These are phyloP conservation scores for Ifrita kowaldi DNA, from an alignment of 2,113 vertebrate species.

Conservation along the genomic window DNA sequence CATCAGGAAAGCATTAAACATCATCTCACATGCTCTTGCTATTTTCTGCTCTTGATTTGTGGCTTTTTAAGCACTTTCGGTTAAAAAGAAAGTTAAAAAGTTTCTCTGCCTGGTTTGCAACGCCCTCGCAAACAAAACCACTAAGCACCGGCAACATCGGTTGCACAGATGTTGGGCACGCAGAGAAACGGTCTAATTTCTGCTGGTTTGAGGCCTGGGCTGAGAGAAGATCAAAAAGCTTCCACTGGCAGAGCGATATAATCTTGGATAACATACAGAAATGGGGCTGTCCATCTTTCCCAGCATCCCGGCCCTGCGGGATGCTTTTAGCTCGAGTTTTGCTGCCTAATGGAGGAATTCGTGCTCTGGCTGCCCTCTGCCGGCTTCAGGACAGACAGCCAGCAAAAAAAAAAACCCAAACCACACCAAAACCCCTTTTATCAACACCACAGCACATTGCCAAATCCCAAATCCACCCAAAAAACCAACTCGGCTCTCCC, in stretches of 20 bases:
- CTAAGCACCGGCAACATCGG: accelerated
- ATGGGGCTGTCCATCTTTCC: neutral
- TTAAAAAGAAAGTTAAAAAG: neutral
- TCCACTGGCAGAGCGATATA: accelerated
- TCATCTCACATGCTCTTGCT: neutral
- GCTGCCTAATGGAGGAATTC: neutral
- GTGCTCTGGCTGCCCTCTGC: conserved; percentile 49
- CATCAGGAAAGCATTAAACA: neutral
- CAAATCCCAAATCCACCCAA: neutral
- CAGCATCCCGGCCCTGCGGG: accelerated
- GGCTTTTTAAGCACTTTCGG: neutral
- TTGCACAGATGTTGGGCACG: neutral
- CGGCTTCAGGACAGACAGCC: neutral
- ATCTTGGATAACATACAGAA: neutral
- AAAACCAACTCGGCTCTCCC: accelerated
- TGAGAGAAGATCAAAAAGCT: neutral
- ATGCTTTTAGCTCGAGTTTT: neutral
- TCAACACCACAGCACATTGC: accelerated
- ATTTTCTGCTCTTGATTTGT: neutral
- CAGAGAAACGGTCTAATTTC: neutral
- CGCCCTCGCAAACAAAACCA: neutral
- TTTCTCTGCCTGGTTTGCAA: neutral
- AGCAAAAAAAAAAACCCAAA: neutral
- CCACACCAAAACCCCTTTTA: neutral
- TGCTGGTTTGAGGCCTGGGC: neutral